Base-by-base conservation (phyloP, 2,797 vertebrate species). In the Danio kyathit region DNA sequence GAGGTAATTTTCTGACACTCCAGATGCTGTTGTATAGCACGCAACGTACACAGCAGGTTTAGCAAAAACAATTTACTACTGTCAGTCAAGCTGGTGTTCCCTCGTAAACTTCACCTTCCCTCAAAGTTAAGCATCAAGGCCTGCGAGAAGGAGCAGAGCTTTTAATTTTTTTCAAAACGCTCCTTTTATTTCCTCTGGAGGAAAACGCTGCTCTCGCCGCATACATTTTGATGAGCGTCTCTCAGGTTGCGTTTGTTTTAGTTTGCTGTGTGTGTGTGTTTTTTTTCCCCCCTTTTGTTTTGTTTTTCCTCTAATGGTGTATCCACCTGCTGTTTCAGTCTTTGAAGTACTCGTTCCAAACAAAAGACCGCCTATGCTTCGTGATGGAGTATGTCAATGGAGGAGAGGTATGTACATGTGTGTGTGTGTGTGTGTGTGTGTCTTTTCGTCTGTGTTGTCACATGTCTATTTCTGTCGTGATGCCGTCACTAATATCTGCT, bases 341-440 rank as follows among this genome's bases (percentile, higher is more conserved):
- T 84, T 93, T 99, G 95, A 99, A 98, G 94, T 98, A 99, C 90
- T 98, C 97, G 85, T 99, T 99, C 95, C 97, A 99, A 93, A 99
- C 97, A 88, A 99, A 99, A 94, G 97, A 99, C 91, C 97, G 97
- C 83, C 95, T 99, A 86, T 99, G 97, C 94, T 98, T 99, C 87
- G 97, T 98, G 90, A 99, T 99, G 97, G 97, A 99, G 87, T 99
- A 99, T 89, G 97, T 99, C 89, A 99, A 99, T 1, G 97, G 97
- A 83, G 97, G 97, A 91, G 97, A 99, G 97, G 97, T 98, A 90
- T 94, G 94, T 76, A 38, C 63, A 48, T 21, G 57, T 12, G n/a
- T 71, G 57, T 29, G 59, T 66, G 38, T 74, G 65, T 56, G 40
- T 74, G 57, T 61, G 8, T 48, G 44, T 72, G 17, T 81, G 59